Base-by-base conservation (phyloP, 2,797 vertebrate genomes). In the Amazonetta brasiliensis region DNA sequence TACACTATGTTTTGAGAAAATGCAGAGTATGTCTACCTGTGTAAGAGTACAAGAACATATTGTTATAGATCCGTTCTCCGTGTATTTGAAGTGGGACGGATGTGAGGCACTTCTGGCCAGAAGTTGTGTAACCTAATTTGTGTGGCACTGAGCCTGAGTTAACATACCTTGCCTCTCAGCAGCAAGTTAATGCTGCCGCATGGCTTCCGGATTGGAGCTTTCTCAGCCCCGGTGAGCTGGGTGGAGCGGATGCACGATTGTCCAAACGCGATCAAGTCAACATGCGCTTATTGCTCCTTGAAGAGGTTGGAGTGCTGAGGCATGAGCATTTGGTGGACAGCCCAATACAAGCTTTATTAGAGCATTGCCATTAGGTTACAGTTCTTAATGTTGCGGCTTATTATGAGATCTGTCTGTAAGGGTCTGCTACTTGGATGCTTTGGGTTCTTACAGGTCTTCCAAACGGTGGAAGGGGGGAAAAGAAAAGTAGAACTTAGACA, bases 161-260 rank as follows among this genome's bases (percentile, higher is more conserved):
- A 63, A 37, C 26, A 5, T 37, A 68, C 75, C 48, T 77, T 77
- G 43, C 33, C 26, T 43, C 60, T 72, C 43, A 35, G 74, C 41
- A 76, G 18, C 31, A 54, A 60, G n/a, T 48, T 39, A 43, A 6
- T 22, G 12, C 43, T 55, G 50, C 39, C 23, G 10, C 22, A 5
- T 11, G 60, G 30, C 39, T 76, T 31, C 18, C 3, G 1, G 3
- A 16, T n/a, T 1, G 3, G 46, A 55, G 23, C 39, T 39, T 55
- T 62, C 23, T 58, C 37, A 15, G 62, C 58, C 11, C 54, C 10
- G 7, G 1, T 4, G 22, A 46, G 43, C 56, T 22, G 81, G 26
- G 11, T 30, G 71, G 69, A 41, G 67, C 0, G 1, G 59, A 5
- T 73, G 3, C 28, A 5, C 0, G 1, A 2, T 7, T 69, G 44